A percentile compares a stretch with the other conserved stretches of the same genome.
phyloP scores from a whole-genome alignment of 2,113 vertebrate species.

The Alethe castanea region DNA sequence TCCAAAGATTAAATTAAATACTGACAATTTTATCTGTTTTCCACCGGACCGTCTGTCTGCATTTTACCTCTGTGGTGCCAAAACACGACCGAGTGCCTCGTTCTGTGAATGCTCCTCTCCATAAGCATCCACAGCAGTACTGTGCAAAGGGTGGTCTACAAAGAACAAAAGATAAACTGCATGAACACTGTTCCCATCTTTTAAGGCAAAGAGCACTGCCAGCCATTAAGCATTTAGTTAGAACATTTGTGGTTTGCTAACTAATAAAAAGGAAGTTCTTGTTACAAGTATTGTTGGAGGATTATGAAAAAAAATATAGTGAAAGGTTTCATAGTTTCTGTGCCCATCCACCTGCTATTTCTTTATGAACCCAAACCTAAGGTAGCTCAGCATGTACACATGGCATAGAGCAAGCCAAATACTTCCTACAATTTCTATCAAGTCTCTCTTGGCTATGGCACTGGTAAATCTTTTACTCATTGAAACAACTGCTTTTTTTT shows the following conservation, averaged over 20 bases:
- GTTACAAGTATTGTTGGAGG: not conserved
- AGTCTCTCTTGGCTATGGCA: not conserved
- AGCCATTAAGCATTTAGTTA: not conserved
- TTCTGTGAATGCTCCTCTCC: not conserved
- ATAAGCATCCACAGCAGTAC: constrained; percentile 70
- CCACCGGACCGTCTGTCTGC: not conserved
- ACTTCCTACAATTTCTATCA: not conserved
- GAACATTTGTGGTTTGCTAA: not conserved
- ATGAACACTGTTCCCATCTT: not conserved
- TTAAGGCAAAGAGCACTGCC: not conserved
- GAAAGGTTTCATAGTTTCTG: not conserved
- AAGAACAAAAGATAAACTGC: not conserved
- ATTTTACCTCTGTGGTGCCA: not conserved
- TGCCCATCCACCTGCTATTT: not conserved
- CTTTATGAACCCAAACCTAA: not conserved
- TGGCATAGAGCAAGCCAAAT: not conserved
- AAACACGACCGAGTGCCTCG: not conserved
- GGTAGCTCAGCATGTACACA: not conserved
- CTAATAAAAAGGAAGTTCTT: not conserved
- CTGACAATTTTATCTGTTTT: not conserved
- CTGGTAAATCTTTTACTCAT: not conserved
- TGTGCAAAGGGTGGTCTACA: constrained; percentile 75
- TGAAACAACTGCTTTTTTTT: not conserved
- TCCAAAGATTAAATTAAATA: not conserved
- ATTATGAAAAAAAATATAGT: not conserved